These are phyloP conservation scores for Sebastes alutus DNA, from an alignment of 2,797 vertebrate species.

Conservation along the genomic window DNA sequence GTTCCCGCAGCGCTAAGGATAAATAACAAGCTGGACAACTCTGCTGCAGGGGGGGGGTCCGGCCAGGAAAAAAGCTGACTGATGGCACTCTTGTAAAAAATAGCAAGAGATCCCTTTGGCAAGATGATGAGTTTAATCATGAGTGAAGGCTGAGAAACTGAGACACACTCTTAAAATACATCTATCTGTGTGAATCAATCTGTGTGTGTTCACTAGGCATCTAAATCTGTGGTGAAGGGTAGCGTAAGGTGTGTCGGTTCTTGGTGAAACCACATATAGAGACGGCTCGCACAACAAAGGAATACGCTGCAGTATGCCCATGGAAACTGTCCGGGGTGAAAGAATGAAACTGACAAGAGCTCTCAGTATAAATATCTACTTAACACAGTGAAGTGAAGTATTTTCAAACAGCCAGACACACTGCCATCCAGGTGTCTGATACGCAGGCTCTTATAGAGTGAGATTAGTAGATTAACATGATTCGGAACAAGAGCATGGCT, in stretches of 20 bases:
- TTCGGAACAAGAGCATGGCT: conserved; percentile 16
- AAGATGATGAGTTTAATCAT: conserved; percentile 55
- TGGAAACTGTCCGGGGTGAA: conserved; percentile 9
- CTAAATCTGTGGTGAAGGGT: conserved; percentile 37
- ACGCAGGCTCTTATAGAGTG: neutral
- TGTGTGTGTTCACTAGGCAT: conserved; percentile 1
- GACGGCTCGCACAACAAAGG: conserved; percentile 10
- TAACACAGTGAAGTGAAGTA: neutral
- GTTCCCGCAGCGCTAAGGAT: conserved; percentile 64
- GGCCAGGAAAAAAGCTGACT: conserved; percentile 41
- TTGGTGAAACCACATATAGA: conserved; percentile 18
- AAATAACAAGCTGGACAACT: conserved; percentile 73
- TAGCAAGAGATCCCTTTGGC: conserved; percentile 26
- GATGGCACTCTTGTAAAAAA: conserved; percentile 40
- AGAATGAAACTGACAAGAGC: conserved; percentile 8
- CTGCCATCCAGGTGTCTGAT: neutral
- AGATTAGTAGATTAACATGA: conserved; percentile 8
- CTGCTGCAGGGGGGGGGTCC: conserved; percentile 40
- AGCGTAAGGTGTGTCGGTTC: conserved; percentile 25
- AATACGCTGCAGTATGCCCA: neutral
- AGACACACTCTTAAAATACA: conserved; percentile 29
- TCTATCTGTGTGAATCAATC: conserved; percentile 16
- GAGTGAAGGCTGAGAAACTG: conserved; percentile 31
- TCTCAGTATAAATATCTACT: conserved; percentile 16
- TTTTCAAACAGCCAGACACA: neutral